A percentile compares a stretch with the other conserved stretches of the same genome.
Evolutionary conservation across 1,140 invertebrate species (phyloP).

Genomic region (Achatina immaculata): DNA sequence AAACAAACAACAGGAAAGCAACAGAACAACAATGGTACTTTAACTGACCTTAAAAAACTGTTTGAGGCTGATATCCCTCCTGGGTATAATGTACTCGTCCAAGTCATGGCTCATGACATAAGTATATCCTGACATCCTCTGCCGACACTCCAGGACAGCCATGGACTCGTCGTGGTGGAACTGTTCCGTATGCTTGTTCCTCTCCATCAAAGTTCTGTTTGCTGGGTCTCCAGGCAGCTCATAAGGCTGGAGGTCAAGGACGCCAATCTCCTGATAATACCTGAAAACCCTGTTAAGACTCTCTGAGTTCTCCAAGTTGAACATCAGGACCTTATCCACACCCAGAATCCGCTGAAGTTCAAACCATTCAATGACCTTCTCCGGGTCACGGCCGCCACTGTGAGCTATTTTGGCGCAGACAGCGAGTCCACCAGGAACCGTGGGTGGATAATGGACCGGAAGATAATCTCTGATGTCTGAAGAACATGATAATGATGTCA

Average conservation of each 20-base stretch:
- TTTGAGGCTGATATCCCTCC: conserved; percentile 25
- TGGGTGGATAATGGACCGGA: conserved; percentile 22
- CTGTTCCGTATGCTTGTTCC: conserved; percentile 9
- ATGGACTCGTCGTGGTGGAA: conserved; percentile 42
- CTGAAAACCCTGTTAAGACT: conserved; percentile 28
- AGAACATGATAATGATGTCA: conserved; percentile 19
- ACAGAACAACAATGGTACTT: too few relatives aligned
- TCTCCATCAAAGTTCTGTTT: conserved; percentile 23
- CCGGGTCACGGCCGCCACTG: conserved; percentile 30
- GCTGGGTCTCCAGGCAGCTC: conserved; percentile 33
- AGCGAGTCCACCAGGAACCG: conserved; percentile 28
- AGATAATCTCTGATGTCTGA: conserved; percentile 30
- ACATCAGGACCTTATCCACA: conserved; percentile 39
- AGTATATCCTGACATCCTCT: conserved; percentile 39
- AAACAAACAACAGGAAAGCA: too few relatives aligned
- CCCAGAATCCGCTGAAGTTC: conserved; percentile 41
- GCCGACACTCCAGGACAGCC: conserved; percentile 39
- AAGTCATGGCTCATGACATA: conserved; percentile 40
- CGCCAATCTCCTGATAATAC: conserved; percentile 29
- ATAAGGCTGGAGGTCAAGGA: conserved; percentile 34
- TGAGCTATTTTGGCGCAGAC: conserved; percentile 39
- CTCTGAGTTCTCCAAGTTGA: conserved; percentile 24
- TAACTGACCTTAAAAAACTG: conserved; percentile 40
- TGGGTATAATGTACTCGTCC: conserved; percentile 43
- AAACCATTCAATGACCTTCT: conserved; percentile 43